Base-by-base conservation (phyloP, 2,113 vertebrate species). In the Callocephalon fimbriatum region DNA sequence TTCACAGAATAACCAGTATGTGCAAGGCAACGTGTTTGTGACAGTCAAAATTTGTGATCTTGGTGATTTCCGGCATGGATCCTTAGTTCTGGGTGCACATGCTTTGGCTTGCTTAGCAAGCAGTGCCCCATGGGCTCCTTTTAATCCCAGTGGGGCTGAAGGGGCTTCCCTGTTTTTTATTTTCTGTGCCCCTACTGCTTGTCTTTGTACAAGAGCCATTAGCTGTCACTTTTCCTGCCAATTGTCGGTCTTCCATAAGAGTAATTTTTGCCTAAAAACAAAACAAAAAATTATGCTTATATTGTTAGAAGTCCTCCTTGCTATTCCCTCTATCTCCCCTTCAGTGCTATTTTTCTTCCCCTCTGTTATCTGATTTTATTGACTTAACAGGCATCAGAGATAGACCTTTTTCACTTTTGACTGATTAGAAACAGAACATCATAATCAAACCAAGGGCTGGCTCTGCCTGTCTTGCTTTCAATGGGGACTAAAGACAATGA, bases 401-500 rank as follows among this genome's bases (percentile, higher is more conserved):
- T 7, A 12, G 18, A 51, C 26, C 10, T 53, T 47, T 72, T 61
- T 29, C 20, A 54, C 75, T 27, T 31, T 51, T 61, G 58, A 8
- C 18, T 9, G 44, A 59, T 35, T 47, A 83, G 38, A 89, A 35
- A 31, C 66, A 75, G 42, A 80, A 32, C 9, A n/a, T 20, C 25
- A 25, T 17, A 71, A 44, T 15, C 37, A 27, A 56, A 42, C 18
- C 37, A 54, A 66, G 47, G 45, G 65, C 65, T 74, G 71, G 38
- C 50, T 82, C 53, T 56, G 44, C 42, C 7, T 23, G 14, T 42
- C 66, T 67, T 67, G 42, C 35, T 92, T 75, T 53, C 58, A 44
- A 0, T 2, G 5, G 47, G 31, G 22, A 20, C 26, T 54, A 26
- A 66, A 54, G 38, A 59, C 23, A 48, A 22, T 0, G 6, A 78